phyloP scores from a whole-genome alignment of 2,113 vertebrate genomes.

The Cygnus buccinator region DNA sequence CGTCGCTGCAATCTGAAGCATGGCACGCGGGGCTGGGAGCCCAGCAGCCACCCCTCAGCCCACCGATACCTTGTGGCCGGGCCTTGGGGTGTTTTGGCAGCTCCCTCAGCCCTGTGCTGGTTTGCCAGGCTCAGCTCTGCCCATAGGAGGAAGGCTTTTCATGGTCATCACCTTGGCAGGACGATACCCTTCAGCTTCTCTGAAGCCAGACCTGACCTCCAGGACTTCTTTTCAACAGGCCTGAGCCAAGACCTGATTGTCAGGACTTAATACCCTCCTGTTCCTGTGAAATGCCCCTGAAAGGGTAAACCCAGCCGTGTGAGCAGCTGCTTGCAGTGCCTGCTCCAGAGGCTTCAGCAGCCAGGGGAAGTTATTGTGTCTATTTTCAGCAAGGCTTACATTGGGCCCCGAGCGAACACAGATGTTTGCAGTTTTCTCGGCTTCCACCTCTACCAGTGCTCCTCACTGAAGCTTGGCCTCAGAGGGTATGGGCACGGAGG shows the following conservation, averaged over 20 bases:
- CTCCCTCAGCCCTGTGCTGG: background rate
- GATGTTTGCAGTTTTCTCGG: slow-evolving; percentile 36
- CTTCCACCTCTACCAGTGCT: background rate
- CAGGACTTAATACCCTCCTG: background rate
- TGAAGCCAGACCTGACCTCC: background rate
- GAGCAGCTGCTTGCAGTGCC: background rate
- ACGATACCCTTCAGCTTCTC: background rate
- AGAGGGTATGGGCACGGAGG: background rate
- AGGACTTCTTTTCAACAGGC: background rate
- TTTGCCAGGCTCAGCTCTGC: fast-evolving
- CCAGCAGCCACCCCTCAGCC: fast-evolving
- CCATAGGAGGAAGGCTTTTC: background rate
- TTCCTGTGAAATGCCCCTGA: background rate
- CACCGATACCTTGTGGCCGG: fast-evolving
- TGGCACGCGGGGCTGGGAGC: background rate
- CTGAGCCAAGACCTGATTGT: background rate
- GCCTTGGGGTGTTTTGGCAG: background rate
- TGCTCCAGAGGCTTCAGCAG: background rate
- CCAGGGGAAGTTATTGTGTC: slow-evolving; percentile 15
- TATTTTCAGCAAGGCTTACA: slow-evolving; percentile 8
- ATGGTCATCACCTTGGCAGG: background rate
- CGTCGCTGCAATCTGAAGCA: fast-evolving
- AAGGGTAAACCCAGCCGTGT: slow-evolving; percentile 16
- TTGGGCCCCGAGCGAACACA: background rate
- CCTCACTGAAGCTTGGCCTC: background rate